Evolutionary conservation across 2,113 vertebrate genomes (phyloP).

Genomic region (Lonchura striata): DNA sequence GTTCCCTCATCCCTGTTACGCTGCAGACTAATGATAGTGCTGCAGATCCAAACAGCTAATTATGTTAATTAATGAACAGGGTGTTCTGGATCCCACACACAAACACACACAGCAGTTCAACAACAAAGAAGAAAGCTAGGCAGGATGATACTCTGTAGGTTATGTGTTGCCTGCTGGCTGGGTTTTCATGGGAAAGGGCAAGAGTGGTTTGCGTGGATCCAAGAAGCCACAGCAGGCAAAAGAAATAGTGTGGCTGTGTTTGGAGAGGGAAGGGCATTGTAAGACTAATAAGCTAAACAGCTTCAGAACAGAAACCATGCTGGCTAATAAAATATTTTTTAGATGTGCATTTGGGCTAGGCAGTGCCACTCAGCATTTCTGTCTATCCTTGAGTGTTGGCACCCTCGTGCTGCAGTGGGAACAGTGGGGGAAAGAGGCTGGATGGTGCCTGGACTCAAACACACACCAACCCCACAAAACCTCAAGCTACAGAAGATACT

Average conservation of each 20-base stretch:
- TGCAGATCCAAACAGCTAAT: slow-evolving; percentile 57
- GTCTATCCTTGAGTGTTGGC: neutral
- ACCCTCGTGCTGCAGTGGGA: neutral
- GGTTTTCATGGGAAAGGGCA: neutral
- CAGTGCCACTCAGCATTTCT: neutral
- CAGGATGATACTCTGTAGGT: neutral
- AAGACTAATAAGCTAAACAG: neutral
- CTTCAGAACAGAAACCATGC: neutral
- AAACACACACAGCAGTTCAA: neutral
- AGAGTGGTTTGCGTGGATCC: neutral
- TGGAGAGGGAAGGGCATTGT: neutral
- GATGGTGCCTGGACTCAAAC: neutral
- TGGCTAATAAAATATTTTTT: neutral
- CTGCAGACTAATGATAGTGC: neutral
- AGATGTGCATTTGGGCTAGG: neutral
- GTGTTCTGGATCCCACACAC: slow-evolving; percentile 26
- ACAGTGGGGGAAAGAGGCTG: rapidly evolving
- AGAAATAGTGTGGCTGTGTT: neutral
- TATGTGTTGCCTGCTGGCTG: neutral
- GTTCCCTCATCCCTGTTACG: neutral
- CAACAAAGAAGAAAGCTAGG: neutral
- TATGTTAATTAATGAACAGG: slow-evolving; percentile 19
- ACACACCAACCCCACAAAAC: neutral
- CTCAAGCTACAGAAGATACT: neutral
- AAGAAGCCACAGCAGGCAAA: neutral